Conservation (phyloP, 2,888 invertebrate species). For the Choreutis nemorana region DNA sequence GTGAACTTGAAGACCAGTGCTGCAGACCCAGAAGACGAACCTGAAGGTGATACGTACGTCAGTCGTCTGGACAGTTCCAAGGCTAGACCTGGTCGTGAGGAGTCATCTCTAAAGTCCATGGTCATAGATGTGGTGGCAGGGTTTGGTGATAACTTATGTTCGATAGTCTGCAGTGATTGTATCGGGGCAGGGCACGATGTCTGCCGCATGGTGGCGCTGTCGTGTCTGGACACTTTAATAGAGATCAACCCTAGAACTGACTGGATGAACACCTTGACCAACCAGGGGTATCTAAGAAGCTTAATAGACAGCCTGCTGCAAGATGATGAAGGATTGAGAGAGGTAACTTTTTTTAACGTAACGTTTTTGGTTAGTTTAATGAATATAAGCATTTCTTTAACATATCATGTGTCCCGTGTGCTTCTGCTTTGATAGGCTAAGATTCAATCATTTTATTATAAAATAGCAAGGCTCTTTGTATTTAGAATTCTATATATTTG, state of each 20-base stretch:
- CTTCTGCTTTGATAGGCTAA: no score
- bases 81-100: conserved; percentile 28
- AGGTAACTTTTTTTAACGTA: conserved; percentile 24
- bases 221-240: conserved; percentile 81
- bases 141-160: conserved; percentile 83
- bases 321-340: conserved; percentile 73
- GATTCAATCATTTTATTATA: no score
- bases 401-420: no score
- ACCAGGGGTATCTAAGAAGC: conserved; percentile 78
- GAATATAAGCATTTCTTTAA: no score
- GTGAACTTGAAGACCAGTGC: conserved; percentile 63
- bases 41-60: conserved; percentile 65
- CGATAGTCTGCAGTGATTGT: conserved; percentile 83
- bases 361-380: no score
- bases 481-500: no score
- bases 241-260: conserved; percentile 75
- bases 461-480: no score
- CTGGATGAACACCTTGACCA: conserved; percentile 49
- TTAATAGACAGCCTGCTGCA: conserved; percentile 82
- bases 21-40: conserved; percentile 39
- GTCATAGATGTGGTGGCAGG: conserved; percentile 64
- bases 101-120: conserved; percentile 45
- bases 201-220: conserved; percentile 86
- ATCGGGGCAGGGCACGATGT: conserved; percentile 86
- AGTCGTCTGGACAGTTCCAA: conserved; percentile 71